These are phyloP conservation scores for Chrysemys picta DNA, from an alignment of 2,113 vertebrate species.

Conservation along the genomic window DNA sequence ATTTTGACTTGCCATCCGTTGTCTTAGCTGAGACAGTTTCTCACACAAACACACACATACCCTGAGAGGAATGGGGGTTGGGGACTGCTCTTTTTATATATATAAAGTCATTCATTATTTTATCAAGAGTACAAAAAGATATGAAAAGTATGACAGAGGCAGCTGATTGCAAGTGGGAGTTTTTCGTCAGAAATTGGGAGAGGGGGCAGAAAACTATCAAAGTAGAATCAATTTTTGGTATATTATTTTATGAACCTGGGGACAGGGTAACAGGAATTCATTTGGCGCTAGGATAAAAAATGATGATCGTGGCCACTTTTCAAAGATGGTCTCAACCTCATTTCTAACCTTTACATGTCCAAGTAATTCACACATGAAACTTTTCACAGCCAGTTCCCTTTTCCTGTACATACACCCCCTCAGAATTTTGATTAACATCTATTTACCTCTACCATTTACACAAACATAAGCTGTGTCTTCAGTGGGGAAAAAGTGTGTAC, in stretches of 20 bases:
- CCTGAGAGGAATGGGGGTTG: neutral
- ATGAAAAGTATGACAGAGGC: neutral
- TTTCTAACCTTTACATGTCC: neutral
- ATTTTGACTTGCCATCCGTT: neutral
- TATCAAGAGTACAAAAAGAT: neutral
- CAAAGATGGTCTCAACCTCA: neutral
- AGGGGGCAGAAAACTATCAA: neutral
- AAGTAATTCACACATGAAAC: fast-evolving
- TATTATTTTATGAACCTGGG: neutral
- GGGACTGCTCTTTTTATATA: neutral
- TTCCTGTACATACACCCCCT: neutral
- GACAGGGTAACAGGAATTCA: neutral
- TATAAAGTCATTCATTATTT: neutral
- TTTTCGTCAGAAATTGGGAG: neutral
- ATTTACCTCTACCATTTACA: fast-evolving
- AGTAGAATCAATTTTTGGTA: neutral
- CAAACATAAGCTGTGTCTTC: neutral
- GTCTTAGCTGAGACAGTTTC: neutral
- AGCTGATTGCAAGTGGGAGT: neutral
- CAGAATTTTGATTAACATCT: neutral
- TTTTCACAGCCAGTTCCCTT: neutral
- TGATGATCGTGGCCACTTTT: fast-evolving
- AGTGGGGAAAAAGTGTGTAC: neutral
- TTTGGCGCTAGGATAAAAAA: neutral
- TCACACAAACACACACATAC: neutral